Evolutionary conservation across 1,140 invertebrate genomes (phyloP), one percentile per base, ranked within the genome.

Genomic region (Macrobrachium rosenbergii): DNA sequence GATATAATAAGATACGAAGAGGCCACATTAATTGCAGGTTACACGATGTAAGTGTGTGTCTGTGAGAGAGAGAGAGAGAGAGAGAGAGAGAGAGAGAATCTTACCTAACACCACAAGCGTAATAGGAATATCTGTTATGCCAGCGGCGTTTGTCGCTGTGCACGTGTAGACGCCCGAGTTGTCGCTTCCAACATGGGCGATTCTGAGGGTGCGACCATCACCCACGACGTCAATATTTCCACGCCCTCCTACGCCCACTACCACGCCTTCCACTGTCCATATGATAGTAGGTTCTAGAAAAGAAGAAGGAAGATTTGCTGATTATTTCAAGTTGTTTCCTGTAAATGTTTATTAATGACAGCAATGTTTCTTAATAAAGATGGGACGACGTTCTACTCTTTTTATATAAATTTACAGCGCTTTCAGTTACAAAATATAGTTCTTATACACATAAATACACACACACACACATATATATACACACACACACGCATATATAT

Each of bases 151-250:
- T 5, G 89, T 88, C 14, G 92, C 93, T 23, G 92, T 87, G 90
- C 94, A 94, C 11, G 90, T 92, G 89, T 94, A 94, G 10, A 88
- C 89, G 10, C 92, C 93, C 60, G 91, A 90, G 79, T 93, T 92
- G 63, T 90, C 88, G 21, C 67, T 73, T 5, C 85, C 79, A 8
- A 58, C 85, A 21, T 79, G 67, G 12, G 76, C 78, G 43, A 87
- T 62, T 23, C 85, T 72, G 67, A 87, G 59, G 17, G 69, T 75
- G 5, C 52, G 78, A 14, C 85, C 85, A 58, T 81, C 72, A 10
- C 67, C 23, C 16, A 60, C 69, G 37, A 81, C 37, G 10, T 76
- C 79, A 19, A 87, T 72, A n/a, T 87, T 87, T 17, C 85, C 78
- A 28, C 21, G 78, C 58, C 85, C 85, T 58, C 72, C 72, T 10